These are phyloP conservation scores for Atherinomorus stipes DNA, from an alignment of 2,113 vertebrate species.

Conservation along the genomic window DNA sequence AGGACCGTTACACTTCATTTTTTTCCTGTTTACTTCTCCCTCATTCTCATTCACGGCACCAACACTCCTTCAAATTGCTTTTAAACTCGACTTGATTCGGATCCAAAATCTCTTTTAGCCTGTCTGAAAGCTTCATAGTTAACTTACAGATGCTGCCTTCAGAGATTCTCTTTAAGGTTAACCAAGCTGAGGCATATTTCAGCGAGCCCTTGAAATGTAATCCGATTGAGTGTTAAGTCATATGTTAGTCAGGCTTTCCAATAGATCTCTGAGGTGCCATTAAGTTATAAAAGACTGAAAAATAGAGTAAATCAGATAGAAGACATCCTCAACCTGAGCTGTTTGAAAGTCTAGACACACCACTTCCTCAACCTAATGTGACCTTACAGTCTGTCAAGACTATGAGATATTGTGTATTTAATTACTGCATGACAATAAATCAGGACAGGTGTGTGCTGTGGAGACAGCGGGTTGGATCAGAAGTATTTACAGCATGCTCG, in stretches of 20 bases:
- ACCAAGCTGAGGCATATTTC: conserved; percentile 50
- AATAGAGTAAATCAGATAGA: conserved; percentile 69
- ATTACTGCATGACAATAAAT: conserved; percentile 43
- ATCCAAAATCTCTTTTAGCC: conserved; percentile 25
- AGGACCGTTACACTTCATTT: conserved; percentile 26
- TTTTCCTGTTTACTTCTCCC: conserved; percentile 29
- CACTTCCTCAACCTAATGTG: conserved; percentile 54
- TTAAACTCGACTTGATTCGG: conserved; percentile 31
- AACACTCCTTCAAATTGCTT: conserved; percentile 31
- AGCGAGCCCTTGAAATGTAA: conserved; percentile 30
- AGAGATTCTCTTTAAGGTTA: conserved; percentile 30
- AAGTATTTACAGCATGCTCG: conserved; percentile 48
- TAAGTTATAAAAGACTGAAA: conserved; percentile 53
- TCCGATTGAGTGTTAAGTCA: conserved; percentile 60
- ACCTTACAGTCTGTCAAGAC: conserved; percentile 34
- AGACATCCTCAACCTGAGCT: conserved; percentile 45
- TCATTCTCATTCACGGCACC: conserved; percentile 27
- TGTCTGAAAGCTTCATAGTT: conserved; percentile 3
- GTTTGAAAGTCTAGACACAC: conserved; percentile 56
- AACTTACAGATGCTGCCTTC: conserved; percentile 13
- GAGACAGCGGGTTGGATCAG: conserved; percentile 46
- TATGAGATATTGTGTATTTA: conserved; percentile 47
- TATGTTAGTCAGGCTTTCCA: conserved; percentile 52
- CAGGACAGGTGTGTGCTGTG: conserved; percentile 58
- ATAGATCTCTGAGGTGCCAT: conserved; percentile 45